Evolutionary conservation across 2,797 vertebrate species (phyloP).

Genomic region (Columba guinea): DNA sequence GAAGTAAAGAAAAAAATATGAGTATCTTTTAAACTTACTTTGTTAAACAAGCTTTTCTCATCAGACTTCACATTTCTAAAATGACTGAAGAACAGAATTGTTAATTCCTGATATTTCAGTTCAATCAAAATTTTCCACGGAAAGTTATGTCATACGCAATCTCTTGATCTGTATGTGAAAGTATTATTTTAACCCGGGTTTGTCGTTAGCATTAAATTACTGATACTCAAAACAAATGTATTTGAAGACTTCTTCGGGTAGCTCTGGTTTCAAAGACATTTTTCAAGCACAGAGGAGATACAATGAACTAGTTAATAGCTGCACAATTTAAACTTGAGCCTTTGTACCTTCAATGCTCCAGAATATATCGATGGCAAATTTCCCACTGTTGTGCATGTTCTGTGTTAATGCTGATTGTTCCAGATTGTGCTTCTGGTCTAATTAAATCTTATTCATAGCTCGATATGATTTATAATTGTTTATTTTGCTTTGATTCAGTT

Average conservation of each 20-base stretch:
- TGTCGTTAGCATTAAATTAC: constrained; percentile 35
- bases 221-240: constrained; percentile 20
- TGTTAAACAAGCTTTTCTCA: constrained; percentile 7
- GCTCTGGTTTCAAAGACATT: constrained; percentile 61
- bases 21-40: not conserved
- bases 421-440: constrained; percentile 26
- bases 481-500: constrained; percentile 8
- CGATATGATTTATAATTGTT: not conserved
- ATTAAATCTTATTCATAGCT: constrained; percentile 10
- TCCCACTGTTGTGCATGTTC: constrained; percentile 25
- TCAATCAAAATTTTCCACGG: not conserved
- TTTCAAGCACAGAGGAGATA: constrained; percentile 46
- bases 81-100: not conserved
- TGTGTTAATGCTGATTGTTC: constrained; percentile 48
- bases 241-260: constrained; percentile 43
- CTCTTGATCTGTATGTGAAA: not conserved
- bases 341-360: not conserved
- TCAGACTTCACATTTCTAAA: constrained; percentile 9
- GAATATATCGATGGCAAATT: not conserved
- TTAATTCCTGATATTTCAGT: constrained; percentile 19
- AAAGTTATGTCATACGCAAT: constrained; percentile 15
- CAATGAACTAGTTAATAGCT: constrained; percentile 5
- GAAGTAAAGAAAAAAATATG: not conserved
- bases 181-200: constrained; percentile 42
- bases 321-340: constrained; percentile 30